Conservation (phyloP, 2,888 invertebrate species). For the Conistra vaccinii region DNA sequence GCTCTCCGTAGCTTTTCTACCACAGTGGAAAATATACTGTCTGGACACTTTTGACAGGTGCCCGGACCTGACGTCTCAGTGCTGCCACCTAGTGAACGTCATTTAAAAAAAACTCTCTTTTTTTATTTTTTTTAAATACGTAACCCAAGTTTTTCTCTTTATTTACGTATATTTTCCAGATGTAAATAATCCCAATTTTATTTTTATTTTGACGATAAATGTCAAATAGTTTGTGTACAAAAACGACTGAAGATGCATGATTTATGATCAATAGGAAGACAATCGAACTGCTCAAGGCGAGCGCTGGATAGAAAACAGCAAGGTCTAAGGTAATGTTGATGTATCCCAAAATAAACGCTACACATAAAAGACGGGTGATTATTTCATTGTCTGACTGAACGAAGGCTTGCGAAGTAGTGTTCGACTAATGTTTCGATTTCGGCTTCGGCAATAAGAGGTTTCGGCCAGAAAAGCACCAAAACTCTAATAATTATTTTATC, state of each 20-base stretch:
- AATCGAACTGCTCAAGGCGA: constrained; percentile 72
- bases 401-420: not conserved
- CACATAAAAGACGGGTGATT: constrained; percentile 71
- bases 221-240: constrained; percentile 41
- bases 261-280: constrained; percentile 68
- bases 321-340: constrained; percentile 64
- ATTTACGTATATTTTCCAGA: constrained; percentile 16
- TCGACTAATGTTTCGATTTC: not conserved
- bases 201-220: constrained; percentile 56
- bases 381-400: constrained; percentile 72
- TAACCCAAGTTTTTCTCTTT: constrained; percentile 11
- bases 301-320: constrained; percentile 71
- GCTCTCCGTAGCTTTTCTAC: too few relatives aligned
- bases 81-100: not conserved
- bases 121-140: not conserved
- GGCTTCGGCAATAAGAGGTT: not conserved
- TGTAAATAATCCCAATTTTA: constrained; percentile 32
- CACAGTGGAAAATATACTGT: too few relatives aligned
- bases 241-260: constrained; percentile 58
- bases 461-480: not conserved
- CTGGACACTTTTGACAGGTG: not conserved
- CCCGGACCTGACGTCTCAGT: not conserved
- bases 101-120: not conserved
- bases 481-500: not conserved
- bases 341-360: constrained; percentile 70